Conservation (phyloP, 2,888 invertebrate species). For the Hypena proboscidalis region DNA sequence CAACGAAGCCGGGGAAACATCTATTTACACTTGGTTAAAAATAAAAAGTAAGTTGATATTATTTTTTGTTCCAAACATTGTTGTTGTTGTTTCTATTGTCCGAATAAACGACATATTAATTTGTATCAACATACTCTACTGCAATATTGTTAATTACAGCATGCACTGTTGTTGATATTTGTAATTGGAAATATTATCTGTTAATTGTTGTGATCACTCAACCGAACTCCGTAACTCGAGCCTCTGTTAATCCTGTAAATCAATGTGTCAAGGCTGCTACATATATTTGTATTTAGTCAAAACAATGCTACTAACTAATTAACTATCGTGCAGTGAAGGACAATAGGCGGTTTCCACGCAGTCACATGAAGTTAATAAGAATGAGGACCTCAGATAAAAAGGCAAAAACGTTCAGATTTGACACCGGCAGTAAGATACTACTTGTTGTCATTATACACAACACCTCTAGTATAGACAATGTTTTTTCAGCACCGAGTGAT, state of each 20-base stretch:
- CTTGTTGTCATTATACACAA: slow-evolving; percentile 38
- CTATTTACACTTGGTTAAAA: slow-evolving; percentile 95
- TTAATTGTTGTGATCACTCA: background rate
- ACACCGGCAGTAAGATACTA: slow-evolving; percentile 85
- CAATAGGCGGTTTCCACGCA: slow-evolving; percentile 81
- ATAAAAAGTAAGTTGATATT: slow-evolving; percentile 94
- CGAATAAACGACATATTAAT: background rate
- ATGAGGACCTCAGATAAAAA: slow-evolving; percentile 86
- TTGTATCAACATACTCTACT: background rate
- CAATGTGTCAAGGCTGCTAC: slow-evolving; percentile 25
- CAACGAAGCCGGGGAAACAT: slow-evolving; percentile 96
- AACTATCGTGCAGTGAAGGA: slow-evolving; percentile 72
- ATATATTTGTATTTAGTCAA: slow-evolving; percentile 17
- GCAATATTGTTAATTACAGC: background rate
- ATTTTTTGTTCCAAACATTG: background rate
- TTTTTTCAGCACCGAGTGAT: slow-evolving; percentile 67
- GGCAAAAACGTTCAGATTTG: slow-evolving; percentile 85
- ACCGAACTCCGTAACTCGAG: background rate
- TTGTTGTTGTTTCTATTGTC: background rate
- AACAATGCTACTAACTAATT: slow-evolving; percentile 32
- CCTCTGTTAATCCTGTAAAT: slow-evolving; percentile 13
- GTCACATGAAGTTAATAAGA: slow-evolving; percentile 87
- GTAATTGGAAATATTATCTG: slow-evolving; percentile 1
- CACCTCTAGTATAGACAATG: slow-evolving; percentile 43
- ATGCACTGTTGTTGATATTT: background rate